Percentiles rank a stretch among this genome's conserved stretches.
These are phyloP conservation scores for Lagopus leucura DNA, from an alignment of 2,113 vertebrate species.

Conservation along the genomic window DNA sequence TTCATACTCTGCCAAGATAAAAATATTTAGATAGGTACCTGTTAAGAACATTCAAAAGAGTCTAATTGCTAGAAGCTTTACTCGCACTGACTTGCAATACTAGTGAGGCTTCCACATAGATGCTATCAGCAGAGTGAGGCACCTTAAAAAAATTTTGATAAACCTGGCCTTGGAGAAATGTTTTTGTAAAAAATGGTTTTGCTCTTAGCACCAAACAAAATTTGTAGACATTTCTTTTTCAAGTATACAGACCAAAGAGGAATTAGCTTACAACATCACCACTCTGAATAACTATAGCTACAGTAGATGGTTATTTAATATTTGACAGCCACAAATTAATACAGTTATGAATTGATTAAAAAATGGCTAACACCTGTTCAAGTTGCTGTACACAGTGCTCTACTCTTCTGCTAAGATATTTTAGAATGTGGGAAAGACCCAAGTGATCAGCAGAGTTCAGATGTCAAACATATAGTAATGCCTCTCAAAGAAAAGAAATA, in stretches of 20 bases:
- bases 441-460: background rate
- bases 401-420: conserved; percentile 1
- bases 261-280: background rate
- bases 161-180: background rate
- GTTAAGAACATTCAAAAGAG: conserved; percentile 43
- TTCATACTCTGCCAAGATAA: background rate
- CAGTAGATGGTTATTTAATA: background rate
- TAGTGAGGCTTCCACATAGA: background rate
- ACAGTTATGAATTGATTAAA: background rate
- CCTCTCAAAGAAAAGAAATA: conserved; percentile 13
- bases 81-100: background rate
- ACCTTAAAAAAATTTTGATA: background rate
- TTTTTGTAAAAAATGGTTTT: background rate
- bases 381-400: background rate
- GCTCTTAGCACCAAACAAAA: background rate
- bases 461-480: background rate
- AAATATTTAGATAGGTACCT: background rate
- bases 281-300: background rate
- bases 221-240: background rate
- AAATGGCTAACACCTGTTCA: background rate
- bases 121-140: background rate
- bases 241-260: background rate
- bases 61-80: background rate
- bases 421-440: background rate
- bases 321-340: background rate